Base-by-base conservation (phyloP, 2,113 vertebrate genomes). In the Chiloscyllium plagiosum region DNA sequence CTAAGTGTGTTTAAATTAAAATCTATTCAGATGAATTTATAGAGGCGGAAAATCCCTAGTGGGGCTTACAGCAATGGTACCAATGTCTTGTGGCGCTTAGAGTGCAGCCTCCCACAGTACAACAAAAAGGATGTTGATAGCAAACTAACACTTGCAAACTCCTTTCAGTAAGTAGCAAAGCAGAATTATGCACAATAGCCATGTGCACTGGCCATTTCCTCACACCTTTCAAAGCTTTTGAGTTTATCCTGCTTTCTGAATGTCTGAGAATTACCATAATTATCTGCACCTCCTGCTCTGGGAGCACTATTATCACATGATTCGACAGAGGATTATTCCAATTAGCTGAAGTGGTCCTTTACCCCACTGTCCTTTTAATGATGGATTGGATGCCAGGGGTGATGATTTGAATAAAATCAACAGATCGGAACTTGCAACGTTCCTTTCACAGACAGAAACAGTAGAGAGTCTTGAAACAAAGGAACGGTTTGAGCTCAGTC, bases 311-410 rank as follows among this genome's bases (percentile, higher is more conserved):
- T 68, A 65, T 86, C 95, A 96, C 95, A 86, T 69, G 95, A 96
- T 66, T 86, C 33, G 61, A 89, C 80, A 96, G 65, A 86, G 66
- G 95, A 96, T 96, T 96, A 96, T 96, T 96, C 85, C 85, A 70
- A 86, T 96, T 96, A 87, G 66, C 95, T 85, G 56, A 96, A 96
- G 95, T 96, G 95, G 42, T 70, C 20, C 56, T 95, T 86, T 95
- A 66, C 80, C 78, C 80, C 56, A 24, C 95, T 85, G n/a, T 95
- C 94, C 61, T 68, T 95, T 70, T 95, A 95, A 95, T 95, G 94
- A 95, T 95, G 94, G 69, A 76, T 95, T 95, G 94, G 94, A 95
- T 95, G 94, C 94, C 70, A 72, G 94, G 94, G 94, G 94, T 95
- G 94, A 72, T 52, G 94, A 95, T 72, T 95, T 95, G 94, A 95